These are phyloP conservation scores for Epinephelus lanceolatus DNA, from an alignment of 2,113 vertebrate species.

Conservation along the genomic window DNA sequence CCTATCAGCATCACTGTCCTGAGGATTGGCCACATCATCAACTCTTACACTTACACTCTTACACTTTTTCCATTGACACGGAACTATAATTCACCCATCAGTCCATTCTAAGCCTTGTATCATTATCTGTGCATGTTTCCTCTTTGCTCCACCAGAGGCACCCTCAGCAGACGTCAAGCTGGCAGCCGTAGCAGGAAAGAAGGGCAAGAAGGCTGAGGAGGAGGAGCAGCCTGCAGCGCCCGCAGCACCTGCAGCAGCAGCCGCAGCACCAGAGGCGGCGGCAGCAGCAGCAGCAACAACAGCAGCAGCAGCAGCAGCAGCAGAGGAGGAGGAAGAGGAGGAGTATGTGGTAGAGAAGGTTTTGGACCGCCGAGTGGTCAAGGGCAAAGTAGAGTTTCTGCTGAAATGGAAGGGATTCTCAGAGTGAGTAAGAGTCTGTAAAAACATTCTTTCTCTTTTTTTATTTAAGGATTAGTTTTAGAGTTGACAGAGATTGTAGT, in stretches of 20 bases:
- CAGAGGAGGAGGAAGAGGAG: constrained; percentile 95
- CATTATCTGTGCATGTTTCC: background rate
- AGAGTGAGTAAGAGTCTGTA: constrained; percentile 87
- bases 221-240: constrained; percentile 81
- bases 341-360: constrained; percentile 99
- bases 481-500: too few relatives aligned
- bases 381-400: constrained; percentile 94
- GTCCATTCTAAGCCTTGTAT: background rate
- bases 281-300: constrained; percentile 66
- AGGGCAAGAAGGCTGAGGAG: constrained; percentile 95
- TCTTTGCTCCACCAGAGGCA: constrained; percentile 7
- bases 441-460: background rate
- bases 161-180: constrained; percentile 83
- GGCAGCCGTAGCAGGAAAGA: constrained; percentile 92
- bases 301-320: background rate
- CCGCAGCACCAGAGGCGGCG: background rate
- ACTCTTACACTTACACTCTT: too few relatives aligned
- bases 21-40: too few relatives aligned
- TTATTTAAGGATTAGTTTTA: background rate
- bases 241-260: constrained; percentile 30
- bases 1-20: too few relatives aligned
- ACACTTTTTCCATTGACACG: too few relatives aligned
- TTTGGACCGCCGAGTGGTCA: constrained; percentile 92
- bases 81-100: background rate
- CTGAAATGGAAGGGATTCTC: constrained; percentile 99